Percentiles rank a stretch among this genome's conserved stretches.
phyloP scores from a whole-genome alignment of 1,140 invertebrate genomes.

The Hylaeus anthracinus region DNA sequence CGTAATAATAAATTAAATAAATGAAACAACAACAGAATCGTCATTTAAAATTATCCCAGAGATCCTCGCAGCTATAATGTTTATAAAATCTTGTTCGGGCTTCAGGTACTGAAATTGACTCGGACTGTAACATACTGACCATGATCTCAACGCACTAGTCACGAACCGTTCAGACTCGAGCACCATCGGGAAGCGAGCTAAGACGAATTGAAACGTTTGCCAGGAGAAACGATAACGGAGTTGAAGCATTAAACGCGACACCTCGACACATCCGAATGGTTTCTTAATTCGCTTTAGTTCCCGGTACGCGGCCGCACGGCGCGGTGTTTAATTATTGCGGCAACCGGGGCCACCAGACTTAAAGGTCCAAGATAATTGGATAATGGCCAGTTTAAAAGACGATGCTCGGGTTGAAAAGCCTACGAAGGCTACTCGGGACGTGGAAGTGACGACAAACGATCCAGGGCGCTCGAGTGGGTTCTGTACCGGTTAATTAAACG shows the following conservation, averaged over 20 bases:
- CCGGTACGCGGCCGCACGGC: not conserved
- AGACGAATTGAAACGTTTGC: not conserved
- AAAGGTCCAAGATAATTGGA: slow-evolving; percentile 51
- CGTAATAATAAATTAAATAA: no score
- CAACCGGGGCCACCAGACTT: not conserved
- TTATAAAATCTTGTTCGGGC: no score
- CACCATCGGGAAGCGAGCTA: not conserved
- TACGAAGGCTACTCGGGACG: not conserved
- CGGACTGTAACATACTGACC: no score
- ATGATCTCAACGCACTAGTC: no score
- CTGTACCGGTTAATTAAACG: slow-evolving; percentile 42
- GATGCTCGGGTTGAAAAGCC: not conserved
- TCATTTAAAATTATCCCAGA: no score
- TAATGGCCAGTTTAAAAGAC: slow-evolving; percentile 54
- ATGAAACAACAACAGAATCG: no score
- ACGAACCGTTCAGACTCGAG: no score
- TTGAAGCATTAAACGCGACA: not conserved
- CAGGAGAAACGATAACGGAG: not conserved
- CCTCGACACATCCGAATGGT: not conserved
- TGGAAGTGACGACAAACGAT: slow-evolving; percentile 32
- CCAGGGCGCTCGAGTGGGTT: not conserved
- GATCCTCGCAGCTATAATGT: no score
- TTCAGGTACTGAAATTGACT: no score
- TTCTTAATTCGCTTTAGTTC: slow-evolving; percentile 10
- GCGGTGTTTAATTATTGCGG: slow-evolving; percentile 29